Evolutionary conservation across 2,113 vertebrate genomes (phyloP), one percentile per base, ranked within the genome.

Genomic region (Lepisosteus osseus): DNA sequence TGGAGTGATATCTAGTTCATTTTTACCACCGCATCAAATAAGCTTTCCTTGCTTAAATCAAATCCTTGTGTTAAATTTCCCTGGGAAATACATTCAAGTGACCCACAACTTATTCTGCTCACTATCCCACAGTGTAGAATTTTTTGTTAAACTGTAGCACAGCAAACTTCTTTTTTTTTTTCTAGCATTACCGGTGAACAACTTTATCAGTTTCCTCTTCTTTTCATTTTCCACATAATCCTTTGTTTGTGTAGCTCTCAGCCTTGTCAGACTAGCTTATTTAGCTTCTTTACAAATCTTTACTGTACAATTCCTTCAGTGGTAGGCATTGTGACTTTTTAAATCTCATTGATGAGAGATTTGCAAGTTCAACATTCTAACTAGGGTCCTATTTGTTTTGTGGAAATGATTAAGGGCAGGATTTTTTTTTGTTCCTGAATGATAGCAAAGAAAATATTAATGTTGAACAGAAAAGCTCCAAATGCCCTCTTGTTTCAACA

Each of bases 261-360:
- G 51, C 14, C 11, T 42, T 57, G 67, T 57, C 67, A 56, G 11
- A 56, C 15, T 9, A 9, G 42, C 14, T 68, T 54, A 29, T 54
- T 17, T 54, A 11, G 15, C 1, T 40, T 54, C 47, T 54, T 68
- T 54, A 40, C 45, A 54, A 51, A 68, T 11, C 51, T 54, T 68
- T 29, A 54, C 51, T 13, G 56, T 45, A 54, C 45, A 7, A 54
- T 68, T 55, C 17, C n/a, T 17, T 13, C 45, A 54, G 47, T 9
- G 66, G 7, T 5, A 17, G 47, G 7, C 64, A 42, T 65, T 68
- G 40, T n/a, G 54, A 51, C 64, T 43, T 43, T 65, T 41, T 12
- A 65, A 65, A 65, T 14, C 64, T 43, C 64, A 65, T 44, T 65
- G 64, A 65, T 44, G 64, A 65, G 64, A 65, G 64, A 65, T 42